Percentiles rank a stretch among this genome's conserved stretches.
These are phyloP conservation scores for Microctonus brassicae DNA, from an alignment of 2,888 invertebrate species.

Conservation along the genomic window DNA sequence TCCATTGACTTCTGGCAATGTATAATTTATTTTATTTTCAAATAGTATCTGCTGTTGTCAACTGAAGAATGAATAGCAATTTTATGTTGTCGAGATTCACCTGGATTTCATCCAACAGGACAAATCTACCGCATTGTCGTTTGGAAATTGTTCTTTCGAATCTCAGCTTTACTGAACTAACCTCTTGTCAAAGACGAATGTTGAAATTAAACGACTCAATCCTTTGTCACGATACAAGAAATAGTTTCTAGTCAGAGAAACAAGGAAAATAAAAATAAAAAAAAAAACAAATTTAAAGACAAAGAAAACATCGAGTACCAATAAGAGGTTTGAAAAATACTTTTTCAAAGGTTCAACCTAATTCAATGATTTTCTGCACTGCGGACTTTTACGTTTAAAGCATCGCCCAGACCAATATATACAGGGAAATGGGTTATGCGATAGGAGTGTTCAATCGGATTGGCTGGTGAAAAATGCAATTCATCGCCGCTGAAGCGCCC, in stretches of 20 bases:
- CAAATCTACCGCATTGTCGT: constrained; percentile 13
- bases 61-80: constrained; percentile 11
- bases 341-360: neutral
- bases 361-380: constrained; percentile 27
- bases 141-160: constrained; percentile 4
- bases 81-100: constrained; percentile 33
- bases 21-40: neutral
- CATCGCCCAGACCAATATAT: neutral
- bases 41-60: neutral
- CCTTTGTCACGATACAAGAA: constrained; percentile 23
- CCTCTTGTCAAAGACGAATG: constrained; percentile 49
- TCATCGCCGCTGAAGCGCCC: neutral
- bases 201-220: constrained; percentile 47
- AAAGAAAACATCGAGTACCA: constrained; percentile 13
- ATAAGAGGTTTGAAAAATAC: neutral
- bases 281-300: neutral
- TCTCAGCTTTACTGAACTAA: constrained; percentile 3
- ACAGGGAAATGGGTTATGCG: neutral
- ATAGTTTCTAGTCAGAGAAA: neutral
- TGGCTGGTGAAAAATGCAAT: constrained; percentile 14
- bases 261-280: neutral
- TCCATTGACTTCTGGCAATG: neutral
- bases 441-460: constrained; percentile 4
- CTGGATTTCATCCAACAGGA: constrained; percentile 38
- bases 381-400: constrained; percentile 4